A percentile compares a stretch with the other conserved stretches of the same genome.
phyloP scores from a whole-genome alignment of 1,140 invertebrate species.

The Babylonia areolata region DNA sequence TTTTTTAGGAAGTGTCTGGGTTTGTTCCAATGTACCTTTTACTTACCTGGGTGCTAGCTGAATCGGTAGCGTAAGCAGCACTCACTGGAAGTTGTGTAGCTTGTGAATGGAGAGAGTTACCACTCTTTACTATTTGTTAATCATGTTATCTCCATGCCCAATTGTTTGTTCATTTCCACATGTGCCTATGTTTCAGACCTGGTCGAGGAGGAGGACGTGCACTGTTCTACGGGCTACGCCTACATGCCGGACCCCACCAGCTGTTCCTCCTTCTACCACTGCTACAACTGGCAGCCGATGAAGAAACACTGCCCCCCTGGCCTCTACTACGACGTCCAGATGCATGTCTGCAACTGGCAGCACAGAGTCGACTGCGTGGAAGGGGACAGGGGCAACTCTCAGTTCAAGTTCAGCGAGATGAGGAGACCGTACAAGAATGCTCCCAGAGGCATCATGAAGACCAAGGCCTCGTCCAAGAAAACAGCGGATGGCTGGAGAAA shows the following conservation, averaged over 20 bases:
- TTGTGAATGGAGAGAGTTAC: too few relatives aligned
- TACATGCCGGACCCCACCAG: constrained; percentile 43
- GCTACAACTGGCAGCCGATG: constrained; percentile 47
- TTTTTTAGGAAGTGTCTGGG: too few relatives aligned
- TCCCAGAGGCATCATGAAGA: background rate
- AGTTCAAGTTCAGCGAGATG: constrained; percentile 35
- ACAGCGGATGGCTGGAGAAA: background rate
- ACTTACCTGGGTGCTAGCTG: too few relatives aligned
- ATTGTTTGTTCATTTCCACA: too few relatives aligned
- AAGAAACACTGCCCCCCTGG: constrained; percentile 40
- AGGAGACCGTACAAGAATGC: background rate
- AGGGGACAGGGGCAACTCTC: constrained; percentile 34
- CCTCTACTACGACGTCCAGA: constrained; percentile 34
- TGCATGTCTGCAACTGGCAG: constrained; percentile 45
- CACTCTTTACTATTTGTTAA: too few relatives aligned
- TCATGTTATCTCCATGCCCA: too few relatives aligned
- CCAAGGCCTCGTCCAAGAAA: background rate
- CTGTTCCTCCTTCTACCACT: constrained; percentile 46
- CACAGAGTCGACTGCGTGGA: constrained; percentile 47
- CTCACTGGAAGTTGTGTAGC: too few relatives aligned
- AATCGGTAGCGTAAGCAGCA: too few relatives aligned
- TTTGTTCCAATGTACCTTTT: too few relatives aligned
- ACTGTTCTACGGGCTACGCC: constrained; percentile 39
- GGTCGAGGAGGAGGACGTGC: constrained; percentile 4
- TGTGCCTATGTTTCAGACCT: constrained; percentile 3